Percentiles rank a stretch among this genome's conserved stretches.
Evolutionary conservation across 2,888 invertebrate species (phyloP).

Genomic region (Mylabris sibirica): DNA sequence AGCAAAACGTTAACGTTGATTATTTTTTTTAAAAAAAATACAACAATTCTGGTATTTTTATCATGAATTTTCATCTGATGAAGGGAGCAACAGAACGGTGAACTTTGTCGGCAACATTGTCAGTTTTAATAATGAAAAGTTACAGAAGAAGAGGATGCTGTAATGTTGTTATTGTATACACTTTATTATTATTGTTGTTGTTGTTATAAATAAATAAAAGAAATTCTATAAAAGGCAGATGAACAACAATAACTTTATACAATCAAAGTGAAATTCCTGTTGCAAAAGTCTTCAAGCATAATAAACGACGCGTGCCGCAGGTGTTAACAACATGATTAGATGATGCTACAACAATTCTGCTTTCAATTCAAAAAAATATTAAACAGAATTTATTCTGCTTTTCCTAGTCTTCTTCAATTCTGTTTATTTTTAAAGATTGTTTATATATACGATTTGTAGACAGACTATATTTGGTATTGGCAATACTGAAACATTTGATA

Average conservation of each 20-base stretch:
- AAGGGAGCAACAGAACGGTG: neutral
- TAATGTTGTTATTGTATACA: neutral
- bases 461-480: slow-evolving; percentile 6
- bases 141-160: neutral
- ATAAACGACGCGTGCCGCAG: slow-evolving; percentile 18
- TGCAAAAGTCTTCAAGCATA: slow-evolving; percentile 1
- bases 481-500: neutral
- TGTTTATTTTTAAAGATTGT: neutral
- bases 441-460: neutral
- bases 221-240: neutral
- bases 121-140: neutral
- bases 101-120: slow-evolving; percentile 10
- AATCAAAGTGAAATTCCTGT: slow-evolving; percentile 9
- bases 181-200: neutral
- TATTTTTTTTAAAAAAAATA: too few species aligned
- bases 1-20: too few species aligned
- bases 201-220: neutral
- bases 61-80: neutral
- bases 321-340: slow-evolving; percentile 18
- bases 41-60: neutral
- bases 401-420: neutral
- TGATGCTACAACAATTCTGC: slow-evolving; percentile 4
- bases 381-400: neutral
- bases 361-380: slow-evolving; percentile 2
- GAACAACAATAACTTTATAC: slow-evolving; percentile 1